Conservation (phyloP, 2,113 vertebrate genomes). For the Nipponia nippon region DNA sequence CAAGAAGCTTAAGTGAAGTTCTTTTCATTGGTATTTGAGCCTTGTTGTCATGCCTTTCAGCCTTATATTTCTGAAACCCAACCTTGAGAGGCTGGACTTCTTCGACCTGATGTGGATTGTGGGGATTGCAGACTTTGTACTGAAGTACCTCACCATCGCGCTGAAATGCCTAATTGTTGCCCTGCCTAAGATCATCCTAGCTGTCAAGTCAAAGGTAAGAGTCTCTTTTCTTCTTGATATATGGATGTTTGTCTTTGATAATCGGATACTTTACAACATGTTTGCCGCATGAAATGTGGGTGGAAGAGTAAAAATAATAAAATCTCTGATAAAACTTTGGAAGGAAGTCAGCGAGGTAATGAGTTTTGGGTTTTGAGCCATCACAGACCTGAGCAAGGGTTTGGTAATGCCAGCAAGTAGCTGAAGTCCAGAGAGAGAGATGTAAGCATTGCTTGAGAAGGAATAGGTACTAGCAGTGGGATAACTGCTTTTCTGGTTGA, state of each 20-base stretch:
- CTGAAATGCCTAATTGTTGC: conserved; percentile 91
- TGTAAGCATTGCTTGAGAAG: neutral
- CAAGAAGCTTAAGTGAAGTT: neutral
- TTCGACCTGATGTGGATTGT: conserved; percentile 95
- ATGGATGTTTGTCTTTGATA: neutral
- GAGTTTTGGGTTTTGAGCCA: neutral
- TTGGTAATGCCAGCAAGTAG: neutral
- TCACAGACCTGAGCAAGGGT: neutral
- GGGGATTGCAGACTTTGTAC: conserved; percentile 93
- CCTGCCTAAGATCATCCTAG: conserved; percentile 90
- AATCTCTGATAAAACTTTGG: neutral
- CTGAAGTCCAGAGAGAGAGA: neutral
- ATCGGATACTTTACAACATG: neutral
- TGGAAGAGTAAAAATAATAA: neutral
- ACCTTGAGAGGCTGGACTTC: conserved; percentile 89
- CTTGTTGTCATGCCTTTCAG: conserved; percentile 60
- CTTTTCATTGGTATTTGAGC: neutral
- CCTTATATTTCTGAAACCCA: conserved; percentile 92
- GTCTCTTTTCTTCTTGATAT: neutral
- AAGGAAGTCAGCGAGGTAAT: neutral
- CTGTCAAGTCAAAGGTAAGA: conserved; percentile 94
- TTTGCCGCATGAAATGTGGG: neutral
- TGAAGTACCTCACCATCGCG: conserved; percentile 92
- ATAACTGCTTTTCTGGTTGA: neutral
- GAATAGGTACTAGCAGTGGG: neutral